Evolutionary conservation across 2,888 invertebrate species (phyloP).

Genomic region (Cheiracanthium punctorium): DNA sequence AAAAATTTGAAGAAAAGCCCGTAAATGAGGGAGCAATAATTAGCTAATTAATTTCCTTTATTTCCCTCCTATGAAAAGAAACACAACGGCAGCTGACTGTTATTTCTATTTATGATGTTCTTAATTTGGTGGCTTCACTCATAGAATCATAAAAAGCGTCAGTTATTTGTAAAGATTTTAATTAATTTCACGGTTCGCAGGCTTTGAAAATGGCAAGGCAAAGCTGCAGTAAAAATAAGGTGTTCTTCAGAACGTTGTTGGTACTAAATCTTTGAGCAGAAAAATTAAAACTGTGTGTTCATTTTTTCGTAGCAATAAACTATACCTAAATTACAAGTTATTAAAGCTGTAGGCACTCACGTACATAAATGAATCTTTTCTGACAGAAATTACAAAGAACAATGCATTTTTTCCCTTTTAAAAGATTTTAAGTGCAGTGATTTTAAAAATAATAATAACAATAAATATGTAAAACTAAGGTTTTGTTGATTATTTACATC

Average conservation of each 20-base stretch:
- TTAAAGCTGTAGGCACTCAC: background rate
- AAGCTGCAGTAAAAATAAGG: background rate
- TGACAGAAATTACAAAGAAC: too few species aligned
- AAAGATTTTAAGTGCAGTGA: too few species aligned
- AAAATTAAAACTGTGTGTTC: background rate
- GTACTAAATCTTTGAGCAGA: background rate
- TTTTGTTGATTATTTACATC: too few species aligned
- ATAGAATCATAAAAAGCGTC: conserved; percentile 15
- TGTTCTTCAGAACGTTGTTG: background rate
- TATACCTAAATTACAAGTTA: background rate
- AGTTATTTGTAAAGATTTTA: conserved; percentile 17
- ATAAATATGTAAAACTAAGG: too few species aligned
- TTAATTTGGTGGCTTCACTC: background rate
- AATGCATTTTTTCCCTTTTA: too few species aligned
- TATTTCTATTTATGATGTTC: conserved; percentile 10
- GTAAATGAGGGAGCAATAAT: conserved; percentile 8
- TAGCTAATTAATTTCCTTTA: conserved; percentile 13
- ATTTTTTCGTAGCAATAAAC: background rate
- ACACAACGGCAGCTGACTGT: conserved; percentile 1
- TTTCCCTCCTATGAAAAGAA: background rate
- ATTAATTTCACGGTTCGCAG: background rate
- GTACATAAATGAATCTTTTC: too few species aligned
- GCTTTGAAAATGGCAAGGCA: background rate
- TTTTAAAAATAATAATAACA: too few species aligned
- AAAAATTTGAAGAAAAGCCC: conserved; percentile 13